Evolutionary conservation across 2,113 vertebrate species (phyloP).

Genomic region (Furnarius figulus): DNA sequence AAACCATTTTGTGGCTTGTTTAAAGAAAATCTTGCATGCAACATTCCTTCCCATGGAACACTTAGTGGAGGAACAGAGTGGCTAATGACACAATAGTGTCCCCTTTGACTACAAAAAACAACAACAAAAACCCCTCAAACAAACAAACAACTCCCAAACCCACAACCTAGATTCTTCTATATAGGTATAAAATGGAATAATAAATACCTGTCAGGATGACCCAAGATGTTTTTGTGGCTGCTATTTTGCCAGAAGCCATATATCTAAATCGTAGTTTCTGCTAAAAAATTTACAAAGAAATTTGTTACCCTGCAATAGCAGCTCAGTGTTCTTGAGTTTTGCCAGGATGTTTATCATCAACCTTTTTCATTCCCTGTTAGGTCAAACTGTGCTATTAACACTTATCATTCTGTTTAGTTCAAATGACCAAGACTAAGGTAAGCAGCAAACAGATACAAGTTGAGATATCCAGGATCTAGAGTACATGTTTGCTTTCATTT

Average conservation of each 20-base stretch:
- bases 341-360: background rate
- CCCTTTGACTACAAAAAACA: background rate
- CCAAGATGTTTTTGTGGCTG: background rate
- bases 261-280: background rate
- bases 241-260: rapidly evolving
- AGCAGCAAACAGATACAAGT: background rate
- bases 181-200: background rate
- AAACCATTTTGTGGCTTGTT: background rate
- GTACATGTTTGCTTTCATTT: background rate
- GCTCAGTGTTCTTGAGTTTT: background rate
- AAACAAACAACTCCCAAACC: too few species aligned
- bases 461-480: background rate
- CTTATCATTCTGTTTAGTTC: background rate
- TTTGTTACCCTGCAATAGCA: background rate
- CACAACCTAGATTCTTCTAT: background rate
- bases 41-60: background rate
- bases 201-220: background rate
- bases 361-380: background rate
- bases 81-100: rapidly evolving
- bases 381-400: background rate
- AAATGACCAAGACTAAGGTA: background rate
- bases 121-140: too few species aligned
- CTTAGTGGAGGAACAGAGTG: background rate
- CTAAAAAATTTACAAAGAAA: background rate
- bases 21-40: background rate